These are phyloP conservation scores for Morpho achilles DNA, from an alignment of 2,888 invertebrate genomes.

Conservation along the genomic window DNA sequence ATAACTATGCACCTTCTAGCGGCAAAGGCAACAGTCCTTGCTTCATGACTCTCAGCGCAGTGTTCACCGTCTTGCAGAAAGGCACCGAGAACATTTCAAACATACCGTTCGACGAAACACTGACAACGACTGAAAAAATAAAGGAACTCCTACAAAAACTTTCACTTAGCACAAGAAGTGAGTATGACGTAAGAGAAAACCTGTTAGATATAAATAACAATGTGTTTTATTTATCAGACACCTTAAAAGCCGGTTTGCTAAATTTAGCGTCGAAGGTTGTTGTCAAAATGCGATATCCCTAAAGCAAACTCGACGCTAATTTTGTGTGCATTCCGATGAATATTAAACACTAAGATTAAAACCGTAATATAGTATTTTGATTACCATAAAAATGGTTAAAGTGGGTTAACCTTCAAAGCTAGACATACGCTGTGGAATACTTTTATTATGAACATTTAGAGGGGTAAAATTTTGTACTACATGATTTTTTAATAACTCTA, in stretches of 20 bases:
- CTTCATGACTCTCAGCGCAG: slow-evolving; percentile 85
- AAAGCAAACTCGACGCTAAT: neutral
- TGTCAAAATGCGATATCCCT: neutral
- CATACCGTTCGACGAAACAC: slow-evolving; percentile 82
- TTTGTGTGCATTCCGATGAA: too few species aligned
- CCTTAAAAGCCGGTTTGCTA: slow-evolving; percentile 3
- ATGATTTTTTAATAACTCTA: too few species aligned
- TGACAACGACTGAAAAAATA: slow-evolving; percentile 74
- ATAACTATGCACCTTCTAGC: slow-evolving; percentile 81
- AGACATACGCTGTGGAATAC: too few species aligned
- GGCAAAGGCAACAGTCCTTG: slow-evolving; percentile 87
- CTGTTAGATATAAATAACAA: slow-evolving; percentile 7
- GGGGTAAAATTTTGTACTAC: too few species aligned
- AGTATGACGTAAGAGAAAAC: slow-evolving; percentile 56
- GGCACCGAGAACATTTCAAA: slow-evolving; percentile 75
- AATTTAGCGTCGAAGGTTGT: slow-evolving; percentile 3
- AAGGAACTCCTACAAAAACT: slow-evolving; percentile 80
- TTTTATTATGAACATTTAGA: too few species aligned
- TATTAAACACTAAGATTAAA: too few species aligned
- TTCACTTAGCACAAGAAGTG: slow-evolving; percentile 83
- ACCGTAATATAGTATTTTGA: too few species aligned
- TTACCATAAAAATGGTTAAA: too few species aligned
- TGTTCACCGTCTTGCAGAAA: slow-evolving; percentile 73
- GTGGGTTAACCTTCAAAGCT: too few species aligned
- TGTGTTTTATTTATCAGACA: slow-evolving; percentile 27